phyloP scores from a whole-genome alignment of 1,140 invertebrate genomes.

The Zaprionus lachaisei region DNA sequence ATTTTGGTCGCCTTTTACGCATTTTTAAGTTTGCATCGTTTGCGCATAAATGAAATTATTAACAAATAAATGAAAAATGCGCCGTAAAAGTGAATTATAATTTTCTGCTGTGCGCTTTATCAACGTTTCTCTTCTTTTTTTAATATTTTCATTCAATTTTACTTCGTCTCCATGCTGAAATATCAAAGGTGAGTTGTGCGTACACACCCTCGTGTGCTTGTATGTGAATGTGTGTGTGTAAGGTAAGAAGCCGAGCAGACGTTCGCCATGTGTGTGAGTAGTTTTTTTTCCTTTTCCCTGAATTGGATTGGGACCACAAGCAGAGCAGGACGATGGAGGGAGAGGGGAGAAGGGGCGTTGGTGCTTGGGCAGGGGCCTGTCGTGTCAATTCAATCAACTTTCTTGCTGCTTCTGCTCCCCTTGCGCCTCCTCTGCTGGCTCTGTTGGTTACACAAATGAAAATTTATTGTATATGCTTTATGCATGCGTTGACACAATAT shows the following conservation, averaged over 20 bases:
- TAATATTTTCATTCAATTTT: constrained; percentile 73
- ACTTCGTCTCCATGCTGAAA: constrained; percentile 21
- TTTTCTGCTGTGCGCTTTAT: constrained; percentile 30
- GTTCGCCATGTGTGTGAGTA: constrained; percentile 44
- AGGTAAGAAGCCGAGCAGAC: constrained; percentile 32
- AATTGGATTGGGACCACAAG: constrained; percentile 35
- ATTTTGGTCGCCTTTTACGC: constrained; percentile 55
- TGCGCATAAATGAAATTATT: constrained; percentile 68
- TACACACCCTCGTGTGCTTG: neutral
- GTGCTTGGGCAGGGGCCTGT: constrained; percentile 16
- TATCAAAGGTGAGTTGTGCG: constrained; percentile 65
- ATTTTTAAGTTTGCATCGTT: constrained; percentile 52
- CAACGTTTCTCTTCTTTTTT: constrained; percentile 27
- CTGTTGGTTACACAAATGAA: constrained; percentile 73
- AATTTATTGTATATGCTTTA: constrained; percentile 77
- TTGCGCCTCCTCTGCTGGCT: constrained; percentile 37
- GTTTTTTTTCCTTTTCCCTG: constrained; percentile 38
- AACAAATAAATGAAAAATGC: constrained; percentile 54
- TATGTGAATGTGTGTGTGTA: neutral
- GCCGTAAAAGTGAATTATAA: constrained; percentile 64
- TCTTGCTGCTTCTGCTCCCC: constrained; percentile 27
- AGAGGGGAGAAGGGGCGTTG: neutral
- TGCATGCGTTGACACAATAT: constrained; percentile 68
- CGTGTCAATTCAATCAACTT: constrained; percentile 76
- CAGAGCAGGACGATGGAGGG: neutral